These are phyloP conservation scores for Chrysodeixis includens DNA, from an alignment of 2,888 invertebrate species.

Conservation along the genomic window DNA sequence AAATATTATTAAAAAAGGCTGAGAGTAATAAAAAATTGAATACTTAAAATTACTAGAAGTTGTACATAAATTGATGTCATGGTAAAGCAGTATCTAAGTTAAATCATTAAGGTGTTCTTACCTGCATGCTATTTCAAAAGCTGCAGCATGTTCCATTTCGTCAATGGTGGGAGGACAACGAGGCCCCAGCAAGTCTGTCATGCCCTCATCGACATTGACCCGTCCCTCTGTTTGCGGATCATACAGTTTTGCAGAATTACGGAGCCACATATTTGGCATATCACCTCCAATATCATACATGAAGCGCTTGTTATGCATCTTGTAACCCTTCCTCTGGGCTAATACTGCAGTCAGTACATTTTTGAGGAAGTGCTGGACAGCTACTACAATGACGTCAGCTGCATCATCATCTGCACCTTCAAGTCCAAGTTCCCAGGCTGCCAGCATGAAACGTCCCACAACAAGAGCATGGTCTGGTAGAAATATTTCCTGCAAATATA, in stretches of 20 bases:
- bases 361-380: conserved; percentile 94
- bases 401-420: conserved; percentile 95
- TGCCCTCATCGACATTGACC: conserved; percentile 88
- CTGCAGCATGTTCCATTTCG: conserved; percentile 93
- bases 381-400: conserved; percentile 94
- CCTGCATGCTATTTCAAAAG: conserved; percentile 92
- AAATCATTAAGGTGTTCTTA: conserved; percentile 49
- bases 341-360: conserved; percentile 94
- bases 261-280: conserved; percentile 94
- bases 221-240: conserved; percentile 90
- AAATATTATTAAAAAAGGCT: too few relatives aligned
- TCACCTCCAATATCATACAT: conserved; percentile 94
- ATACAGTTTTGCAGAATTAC: conserved; percentile 91
- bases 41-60: too few relatives aligned
- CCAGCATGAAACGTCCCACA: conserved; percentile 94
- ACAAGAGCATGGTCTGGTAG: conserved; percentile 95
- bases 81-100: too few relatives aligned
- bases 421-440: conserved; percentile 96
- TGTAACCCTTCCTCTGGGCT: conserved; percentile 94
- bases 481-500: conserved; percentile 91
- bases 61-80: too few relatives aligned
- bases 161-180: conserved; percentile 92
- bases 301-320: conserved; percentile 92
- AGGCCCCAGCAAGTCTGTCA: conserved; percentile 90
- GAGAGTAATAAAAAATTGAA: too few relatives aligned